These are phyloP conservation scores for Caenorhabditis drosophilae DNA, from an alignment of 2,888 invertebrate genomes.

Conservation along the genomic window DNA sequence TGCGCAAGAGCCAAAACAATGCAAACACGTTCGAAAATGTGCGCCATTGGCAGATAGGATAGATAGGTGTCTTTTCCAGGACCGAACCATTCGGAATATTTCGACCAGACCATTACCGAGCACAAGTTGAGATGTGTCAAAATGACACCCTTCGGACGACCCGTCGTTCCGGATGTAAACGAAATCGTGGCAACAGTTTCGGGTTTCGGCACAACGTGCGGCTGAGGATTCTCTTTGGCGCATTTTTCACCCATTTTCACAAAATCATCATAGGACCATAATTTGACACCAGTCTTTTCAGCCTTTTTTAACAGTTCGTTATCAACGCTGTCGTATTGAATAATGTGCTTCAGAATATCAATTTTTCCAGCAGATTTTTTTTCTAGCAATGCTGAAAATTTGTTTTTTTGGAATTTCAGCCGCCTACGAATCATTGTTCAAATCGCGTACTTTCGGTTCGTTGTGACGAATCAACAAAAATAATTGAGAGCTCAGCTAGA, in stretches of 20 bases:
- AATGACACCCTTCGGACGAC: conserved; percentile 27
- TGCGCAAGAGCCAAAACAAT: too few species aligned
- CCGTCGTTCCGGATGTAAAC: conserved; percentile 40
- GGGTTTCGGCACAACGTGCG: conserved; percentile 25
- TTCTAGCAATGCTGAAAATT: conserved; percentile 23
- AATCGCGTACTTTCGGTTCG: conserved; percentile 17
- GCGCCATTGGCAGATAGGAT: conserved; percentile 14
- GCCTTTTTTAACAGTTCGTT: too few species aligned
- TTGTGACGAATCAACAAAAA: conserved; percentile 26
- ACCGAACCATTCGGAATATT: background rate
- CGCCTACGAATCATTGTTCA: background rate
- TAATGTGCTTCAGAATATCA: conserved; percentile 17
- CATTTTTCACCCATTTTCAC: too few species aligned
- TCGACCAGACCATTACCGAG: background rate
- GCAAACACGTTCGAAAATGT: conserved; percentile 6
- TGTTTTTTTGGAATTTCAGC: background rate
- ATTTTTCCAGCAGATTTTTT: conserved; percentile 22
- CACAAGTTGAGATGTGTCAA: conserved; percentile 1
- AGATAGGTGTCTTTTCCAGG: conserved; percentile 18
- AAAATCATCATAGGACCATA: too few species aligned
- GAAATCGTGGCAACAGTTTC: conserved; percentile 31
- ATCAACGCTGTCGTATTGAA: conserved; percentile 31
- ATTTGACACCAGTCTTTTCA: too few species aligned
- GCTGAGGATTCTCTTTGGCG: too few species aligned
- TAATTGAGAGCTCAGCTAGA: conserved; percentile 20